Evolutionary conservation across 2,888 invertebrate genomes (phyloP).

Genomic region (Hydrotaea diabolus): DNA sequence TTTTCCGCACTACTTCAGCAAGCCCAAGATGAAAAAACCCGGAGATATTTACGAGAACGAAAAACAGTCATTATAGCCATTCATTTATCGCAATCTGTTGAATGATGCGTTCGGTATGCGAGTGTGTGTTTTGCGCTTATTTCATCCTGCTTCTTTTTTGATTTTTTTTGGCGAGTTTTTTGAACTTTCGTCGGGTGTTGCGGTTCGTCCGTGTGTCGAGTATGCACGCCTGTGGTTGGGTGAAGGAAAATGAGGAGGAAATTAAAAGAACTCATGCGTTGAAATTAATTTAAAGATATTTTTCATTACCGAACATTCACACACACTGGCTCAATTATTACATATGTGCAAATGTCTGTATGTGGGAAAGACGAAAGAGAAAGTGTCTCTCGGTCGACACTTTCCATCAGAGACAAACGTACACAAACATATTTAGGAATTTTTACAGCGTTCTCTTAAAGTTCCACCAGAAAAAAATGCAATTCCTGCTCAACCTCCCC

Average conservation of each 20-base stretch:
- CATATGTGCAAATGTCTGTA: background rate
- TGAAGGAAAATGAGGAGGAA: conserved; percentile 61
- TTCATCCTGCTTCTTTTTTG: background rate
- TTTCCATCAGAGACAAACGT: background rate
- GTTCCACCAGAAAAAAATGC: conserved; percentile 37
- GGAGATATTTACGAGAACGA: background rate
- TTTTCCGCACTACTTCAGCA: background rate
- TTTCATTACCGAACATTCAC: conserved; percentile 48
- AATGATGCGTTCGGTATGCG: conserved; percentile 31
- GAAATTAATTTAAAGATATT: conserved; percentile 70
- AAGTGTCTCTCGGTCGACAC: conserved; percentile 28
- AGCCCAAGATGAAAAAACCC: background rate
- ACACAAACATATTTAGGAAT: conserved; percentile 37
- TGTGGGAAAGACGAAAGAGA: conserved; percentile 34
- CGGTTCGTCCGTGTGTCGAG: background rate
- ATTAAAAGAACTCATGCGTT: conserved; percentile 70
- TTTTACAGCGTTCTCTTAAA: conserved; percentile 39
- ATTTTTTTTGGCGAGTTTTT: conserved; percentile 11
- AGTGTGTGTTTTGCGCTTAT: background rate
- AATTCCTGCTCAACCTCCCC: conserved; percentile 49
- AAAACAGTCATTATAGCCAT: conserved; percentile 28
- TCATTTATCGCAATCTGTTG: conserved; percentile 29
- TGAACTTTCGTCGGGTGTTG: conserved; percentile 2
- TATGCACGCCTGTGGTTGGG: background rate
- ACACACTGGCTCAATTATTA: background rate